Evolutionary conservation across 2,113 vertebrate species (phyloP), one percentile per base, ranked within the genome.

Genomic region (Lepus timidus): DNA sequence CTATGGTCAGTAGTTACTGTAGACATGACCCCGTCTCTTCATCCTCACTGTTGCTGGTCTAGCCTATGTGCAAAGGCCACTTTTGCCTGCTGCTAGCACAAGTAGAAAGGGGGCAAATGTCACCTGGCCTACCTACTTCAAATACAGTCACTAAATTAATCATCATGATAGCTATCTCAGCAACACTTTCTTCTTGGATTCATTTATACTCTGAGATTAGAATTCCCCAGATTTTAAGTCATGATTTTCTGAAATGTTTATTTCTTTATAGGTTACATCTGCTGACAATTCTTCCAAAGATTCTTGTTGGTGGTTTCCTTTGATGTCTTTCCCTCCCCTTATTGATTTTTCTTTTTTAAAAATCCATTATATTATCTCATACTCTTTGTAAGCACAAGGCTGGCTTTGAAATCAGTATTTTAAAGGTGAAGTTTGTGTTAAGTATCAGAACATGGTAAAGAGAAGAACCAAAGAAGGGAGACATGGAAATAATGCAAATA

Each of bases 281-380:
- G 95, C 93, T 44, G 91, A 80, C 51, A 91, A 16, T 91, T 92
- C 49, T 92, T 96, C 85, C 96, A 93, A 88, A 93, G 71, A 39
- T 75, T 67, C 29, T 31, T 73, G 44, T 55, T 93, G 90, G 82
- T 93, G 49, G 20, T 20, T 89, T 0, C 88, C 64, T 88, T 79
- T 88, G 86, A 85, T 92, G 78, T 82, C 83, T 85, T 79, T 7
- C 44, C 62, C 75, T 94, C 70, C 64, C 86, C 6, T 78, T 93
- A 96, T 70, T 95, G 94, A 96, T 91, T 90, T 82, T 33, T 82
- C n/a, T 29, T 31, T 25, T 93, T 70, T n/a, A 13, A n/a, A 27
- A 74, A 90, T 79, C 4, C 23, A 92, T 5, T 74, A 29, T 92
- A 61, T 61, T 87, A 71, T 89, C 65, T 75, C 58, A 78, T 52